A percentile compares a stretch with the other conserved stretches of the same genome.
phyloP scores from a whole-genome alignment of 2,888 invertebrate species.

The Chironomus riparius region DNA sequence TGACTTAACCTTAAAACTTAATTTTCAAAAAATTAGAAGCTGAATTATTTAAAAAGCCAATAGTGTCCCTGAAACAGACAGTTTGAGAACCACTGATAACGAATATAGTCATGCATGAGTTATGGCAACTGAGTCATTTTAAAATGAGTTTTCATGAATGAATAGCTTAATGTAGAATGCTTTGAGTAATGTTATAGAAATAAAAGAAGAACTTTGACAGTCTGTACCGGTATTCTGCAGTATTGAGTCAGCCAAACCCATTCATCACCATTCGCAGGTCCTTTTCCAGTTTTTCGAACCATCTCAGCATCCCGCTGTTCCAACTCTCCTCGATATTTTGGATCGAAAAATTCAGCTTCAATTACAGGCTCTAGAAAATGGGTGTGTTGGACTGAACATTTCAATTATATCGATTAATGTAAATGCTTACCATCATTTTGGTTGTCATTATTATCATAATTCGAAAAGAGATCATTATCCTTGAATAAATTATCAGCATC shows the following conservation, averaged over 20 bases:
- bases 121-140: no score
- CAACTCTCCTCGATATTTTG: constrained; percentile 54
- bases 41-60: no score
- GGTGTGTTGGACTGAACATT: background rate
- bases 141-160: no score
- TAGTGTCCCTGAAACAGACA: background rate
- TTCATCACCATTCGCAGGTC: constrained; percentile 61
- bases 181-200: background rate
- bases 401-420: background rate
- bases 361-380: constrained; percentile 39
- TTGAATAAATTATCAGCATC: constrained; percentile 7
- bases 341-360: constrained; percentile 66
- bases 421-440: constrained; percentile 12
- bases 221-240: constrained; percentile 70
- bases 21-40: no score
- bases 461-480: constrained; percentile 15
- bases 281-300: constrained; percentile 51
- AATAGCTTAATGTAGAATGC: no score
- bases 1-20: no score
- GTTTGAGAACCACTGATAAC: no score
- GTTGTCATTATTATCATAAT: constrained; percentile 1
- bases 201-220: no score
- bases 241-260: constrained; percentile 85
- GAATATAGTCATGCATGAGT: no score
- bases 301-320: constrained; percentile 57